These are phyloP conservation scores for Malthinus flaveolus DNA, from an alignment of 2,888 invertebrate genomes.

Conservation along the genomic window DNA sequence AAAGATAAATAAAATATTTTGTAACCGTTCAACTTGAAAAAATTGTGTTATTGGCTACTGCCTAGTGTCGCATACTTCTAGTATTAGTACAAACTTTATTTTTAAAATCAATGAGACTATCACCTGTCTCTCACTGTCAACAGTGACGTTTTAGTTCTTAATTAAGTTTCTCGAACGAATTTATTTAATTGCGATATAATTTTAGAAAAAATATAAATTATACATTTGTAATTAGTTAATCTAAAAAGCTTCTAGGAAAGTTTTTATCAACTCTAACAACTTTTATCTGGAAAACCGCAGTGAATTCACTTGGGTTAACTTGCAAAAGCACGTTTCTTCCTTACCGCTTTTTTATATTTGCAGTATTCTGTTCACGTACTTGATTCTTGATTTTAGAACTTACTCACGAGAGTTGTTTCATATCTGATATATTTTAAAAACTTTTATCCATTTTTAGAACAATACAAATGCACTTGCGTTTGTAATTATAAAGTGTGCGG, in stretches of 20 bases:
- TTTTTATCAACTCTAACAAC: conserved; percentile 19
- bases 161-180: conserved; percentile 16
- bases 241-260: too few relatives aligned
- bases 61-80: conserved; percentile 10
- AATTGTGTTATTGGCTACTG: neutral
- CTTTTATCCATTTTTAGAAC: conserved; percentile 19
- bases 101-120: conserved; percentile 20
- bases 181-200: neutral
- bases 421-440: conserved; percentile 27
- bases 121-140: conserved; percentile 24
- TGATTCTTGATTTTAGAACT: conserved; percentile 30
- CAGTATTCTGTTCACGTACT: conserved; percentile 37
- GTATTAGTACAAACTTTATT: conserved; percentile 17
- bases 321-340: conserved; percentile 33
- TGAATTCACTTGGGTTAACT: conserved; percentile 32
- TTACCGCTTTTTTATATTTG: conserved; percentile 37
- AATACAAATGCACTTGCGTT: too few relatives aligned
- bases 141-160: conserved; percentile 26
- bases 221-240: too few relatives aligned
- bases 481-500: neutral
- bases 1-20: neutral
- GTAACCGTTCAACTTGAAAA: neutral
- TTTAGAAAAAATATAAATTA: too few relatives aligned
- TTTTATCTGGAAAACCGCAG: conserved; percentile 29
- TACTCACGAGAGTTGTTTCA: conserved; percentile 27